Percentiles rank a stretch among this genome's conserved stretches.
These are phyloP conservation scores for Scyliorhinus canicula DNA, from an alignment of 2,797 vertebrate species.

Conservation along the genomic window DNA sequence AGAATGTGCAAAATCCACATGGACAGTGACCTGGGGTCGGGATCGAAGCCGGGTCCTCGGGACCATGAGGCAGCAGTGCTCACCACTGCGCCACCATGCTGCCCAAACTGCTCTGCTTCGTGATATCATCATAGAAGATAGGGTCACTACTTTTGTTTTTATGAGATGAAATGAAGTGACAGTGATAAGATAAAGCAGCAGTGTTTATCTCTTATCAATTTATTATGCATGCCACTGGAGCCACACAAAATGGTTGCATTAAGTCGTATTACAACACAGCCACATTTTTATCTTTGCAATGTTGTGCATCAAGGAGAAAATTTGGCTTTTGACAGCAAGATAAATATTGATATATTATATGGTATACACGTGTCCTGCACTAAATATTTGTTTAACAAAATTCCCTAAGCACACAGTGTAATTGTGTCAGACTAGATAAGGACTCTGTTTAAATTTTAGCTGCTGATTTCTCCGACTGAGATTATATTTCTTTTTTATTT, in stretches of 20 bases:
- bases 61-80: too few relatives aligned
- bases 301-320: neutral
- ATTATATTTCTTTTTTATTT: neutral
- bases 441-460: neutral
- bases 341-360: neutral
- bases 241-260: neutral
- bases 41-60: too few relatives aligned
- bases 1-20: too few relatives aligned
- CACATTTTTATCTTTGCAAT: neutral
- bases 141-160: neutral
- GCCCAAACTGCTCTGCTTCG: neutral
- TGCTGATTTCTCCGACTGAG: neutral
- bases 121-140: neutral
- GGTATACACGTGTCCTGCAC: neutral
- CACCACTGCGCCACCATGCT: too few relatives aligned
- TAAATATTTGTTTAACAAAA: slow-evolving; percentile 16
- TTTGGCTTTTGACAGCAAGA: neutral
- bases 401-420: neutral
- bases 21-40: too few relatives aligned
- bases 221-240: neutral
- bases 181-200: neutral
- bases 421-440: neutral
- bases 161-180: neutral
- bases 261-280: neutral
- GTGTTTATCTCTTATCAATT: neutral